Evolutionary conservation across 2,113 vertebrate genomes (phyloP), one percentile per base, ranked within the genome.

Genomic region (Tiliqua scincoides): DNA sequence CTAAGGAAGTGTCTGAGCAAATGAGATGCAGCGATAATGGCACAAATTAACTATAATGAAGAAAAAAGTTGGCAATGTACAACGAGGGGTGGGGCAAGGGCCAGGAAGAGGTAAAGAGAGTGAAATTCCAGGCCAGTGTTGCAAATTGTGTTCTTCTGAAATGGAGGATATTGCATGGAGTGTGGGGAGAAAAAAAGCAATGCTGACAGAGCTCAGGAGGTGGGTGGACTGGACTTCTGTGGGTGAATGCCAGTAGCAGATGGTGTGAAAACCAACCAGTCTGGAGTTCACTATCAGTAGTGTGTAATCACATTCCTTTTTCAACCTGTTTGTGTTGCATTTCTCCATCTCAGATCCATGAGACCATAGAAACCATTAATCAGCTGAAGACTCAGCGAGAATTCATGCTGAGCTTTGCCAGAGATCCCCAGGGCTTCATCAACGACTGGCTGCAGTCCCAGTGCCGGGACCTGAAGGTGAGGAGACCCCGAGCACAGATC

Each of bases 371-470:
- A 96, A 99, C 99, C 88, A 99, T 99, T 92, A 99, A 99, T 97
- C 99, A 99, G 93, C 97, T 99, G 97, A 99, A 99, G 97, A 99
- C 98, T 63, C 99, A 99, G 96, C 96, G 99, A 3, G 99, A 99
- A 95, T 99, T 99, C 96, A 99, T 99, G 99, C 95, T 99, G 95
- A 99, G 97, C 94, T 99, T 99, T 89, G 99, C 99, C 95, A 97
- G 98, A 93, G 99, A 99, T 94, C 99, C 99, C 91, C 99, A 99
- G 95, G 99, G 99, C 93, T 99, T 99, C 96, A 99, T 99, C 97
- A 99, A 99, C 1, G 99, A 99, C 93, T 99, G 99, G 99, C 97
- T 99, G 70, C 99, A 99, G 97, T 99, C 99, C 61, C 99, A 99
- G 96, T 99, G 99, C 96, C 96, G 99, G 85, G 99, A 99, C 95